Conservation (phyloP, 2,113 vertebrate genomes). For the Brienomyrus brachyistius region DNA sequence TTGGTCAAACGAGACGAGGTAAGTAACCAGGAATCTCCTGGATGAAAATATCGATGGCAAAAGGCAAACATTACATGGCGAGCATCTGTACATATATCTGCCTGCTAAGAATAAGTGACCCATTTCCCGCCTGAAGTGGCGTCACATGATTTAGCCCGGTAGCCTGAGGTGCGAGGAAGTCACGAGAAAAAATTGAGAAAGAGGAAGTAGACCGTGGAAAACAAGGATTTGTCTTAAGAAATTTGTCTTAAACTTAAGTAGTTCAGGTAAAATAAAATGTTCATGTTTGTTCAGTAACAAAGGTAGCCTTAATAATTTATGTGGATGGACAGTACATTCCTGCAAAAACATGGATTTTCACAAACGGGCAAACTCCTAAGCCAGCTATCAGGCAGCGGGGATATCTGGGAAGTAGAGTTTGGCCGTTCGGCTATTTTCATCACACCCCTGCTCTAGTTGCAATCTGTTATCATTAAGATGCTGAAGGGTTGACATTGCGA, state of each 20-base stretch:
- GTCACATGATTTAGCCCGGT: not conserved
- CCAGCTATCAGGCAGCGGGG: not conserved
- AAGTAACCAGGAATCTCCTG: not conserved
- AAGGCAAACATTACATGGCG: not conserved
- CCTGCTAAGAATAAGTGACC: not conserved
- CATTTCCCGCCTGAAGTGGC: not conserved
- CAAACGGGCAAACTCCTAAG: not conserved
- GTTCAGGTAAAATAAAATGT: not conserved
- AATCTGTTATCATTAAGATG: not conserved
- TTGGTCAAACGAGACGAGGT: not conserved
- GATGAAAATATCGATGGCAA: not conserved
- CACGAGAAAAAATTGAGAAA: not conserved
- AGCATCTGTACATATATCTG: not conserved
- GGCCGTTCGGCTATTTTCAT: not conserved
- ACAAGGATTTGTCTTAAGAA: not conserved
- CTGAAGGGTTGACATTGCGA: not conserved
- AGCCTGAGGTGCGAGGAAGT: not conserved
- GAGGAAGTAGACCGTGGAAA: not conserved
- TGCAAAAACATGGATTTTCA: not conserved
- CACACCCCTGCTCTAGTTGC: not conserved
- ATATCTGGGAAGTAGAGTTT: not conserved
- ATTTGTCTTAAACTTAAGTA: not conserved
- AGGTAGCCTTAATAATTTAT: not conserved
- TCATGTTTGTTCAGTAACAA: not conserved
- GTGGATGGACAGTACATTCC: not conserved